Conservation (phyloP, 2,113 vertebrate genomes). For the Perognathus longimembris region DNA sequence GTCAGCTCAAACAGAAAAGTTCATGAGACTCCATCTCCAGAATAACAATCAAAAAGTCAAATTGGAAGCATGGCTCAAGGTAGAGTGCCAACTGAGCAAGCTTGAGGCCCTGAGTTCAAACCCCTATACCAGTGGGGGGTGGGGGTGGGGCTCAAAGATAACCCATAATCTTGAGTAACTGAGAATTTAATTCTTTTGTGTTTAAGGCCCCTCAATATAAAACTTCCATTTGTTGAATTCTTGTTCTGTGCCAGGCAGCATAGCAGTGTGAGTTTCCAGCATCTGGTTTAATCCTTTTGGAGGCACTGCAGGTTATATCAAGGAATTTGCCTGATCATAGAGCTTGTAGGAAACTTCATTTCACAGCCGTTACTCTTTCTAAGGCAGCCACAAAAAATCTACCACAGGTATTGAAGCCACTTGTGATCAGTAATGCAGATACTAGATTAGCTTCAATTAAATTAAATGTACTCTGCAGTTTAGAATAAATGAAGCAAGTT, state of each 20-base stretch:
- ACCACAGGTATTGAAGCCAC: neutral
- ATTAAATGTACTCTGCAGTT: constrained; percentile 61
- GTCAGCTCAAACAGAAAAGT: no score
- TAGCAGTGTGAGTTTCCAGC: neutral
- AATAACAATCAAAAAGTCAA: no score
- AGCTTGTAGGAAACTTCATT: constrained; percentile 27
- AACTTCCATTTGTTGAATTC: constrained; percentile 2
- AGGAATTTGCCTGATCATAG: constrained; percentile 6
- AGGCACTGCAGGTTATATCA: neutral
- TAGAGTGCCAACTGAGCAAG: no score
- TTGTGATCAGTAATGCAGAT: constrained; percentile 11
- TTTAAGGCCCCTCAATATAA: neutral
- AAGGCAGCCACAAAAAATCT: neutral
- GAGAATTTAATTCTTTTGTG: neutral
- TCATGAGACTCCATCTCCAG: no score
- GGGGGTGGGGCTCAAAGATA: no score
- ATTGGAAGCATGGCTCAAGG: no score
- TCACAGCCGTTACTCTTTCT: constrained; percentile 48
- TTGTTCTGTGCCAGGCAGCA: neutral
- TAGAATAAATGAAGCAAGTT: constrained; percentile 46
- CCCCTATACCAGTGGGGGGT: no score
- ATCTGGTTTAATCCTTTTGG: neutral
- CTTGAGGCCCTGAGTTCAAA: no score
- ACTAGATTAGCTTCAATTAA: constrained; percentile 46
- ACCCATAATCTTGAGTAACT: no score